These are phyloP conservation scores for Centroberyx gerrardi DNA, from an alignment of 2,797 vertebrate species.

Conservation along the genomic window DNA sequence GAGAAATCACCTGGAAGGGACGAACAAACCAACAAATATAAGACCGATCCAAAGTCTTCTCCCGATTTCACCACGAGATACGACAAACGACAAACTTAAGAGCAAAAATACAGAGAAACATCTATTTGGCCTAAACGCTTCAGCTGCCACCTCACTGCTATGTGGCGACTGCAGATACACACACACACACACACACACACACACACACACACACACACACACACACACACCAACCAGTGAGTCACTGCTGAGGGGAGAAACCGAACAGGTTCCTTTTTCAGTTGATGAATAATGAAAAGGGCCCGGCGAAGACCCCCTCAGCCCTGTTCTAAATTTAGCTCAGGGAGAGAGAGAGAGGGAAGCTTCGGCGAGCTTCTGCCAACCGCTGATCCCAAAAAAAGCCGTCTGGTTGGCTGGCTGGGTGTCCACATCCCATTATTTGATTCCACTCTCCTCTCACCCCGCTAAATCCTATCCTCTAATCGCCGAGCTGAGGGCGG, in stretches of 20 bases:
- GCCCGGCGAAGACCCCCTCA: constrained; percentile 72
- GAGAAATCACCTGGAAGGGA: too few species aligned
- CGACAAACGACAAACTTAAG: too few species aligned
- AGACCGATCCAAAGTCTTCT: too few species aligned
- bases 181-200: constrained; percentile 16
- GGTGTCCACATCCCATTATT: constrained; percentile 45
- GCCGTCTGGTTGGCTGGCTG: constrained; percentile 36
- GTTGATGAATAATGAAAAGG: constrained; percentile 82
- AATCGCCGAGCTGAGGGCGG: constrained; percentile 21
- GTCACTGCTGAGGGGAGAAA: constrained; percentile 63
- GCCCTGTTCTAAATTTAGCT: constrained; percentile 73
- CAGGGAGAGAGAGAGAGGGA: constrained; percentile 33
- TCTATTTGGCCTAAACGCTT: constrained; percentile 5
- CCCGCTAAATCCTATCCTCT: constrained; percentile 42
- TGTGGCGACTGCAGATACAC: constrained; percentile 18
- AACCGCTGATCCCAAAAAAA: constrained; percentile 41
- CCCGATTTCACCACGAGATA: too few species aligned
- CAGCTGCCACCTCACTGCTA: constrained; percentile 4
- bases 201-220: constrained; percentile 4
- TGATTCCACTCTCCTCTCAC: constrained; percentile 41
- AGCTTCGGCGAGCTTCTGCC: constrained; percentile 44
- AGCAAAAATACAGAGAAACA: not conserved
- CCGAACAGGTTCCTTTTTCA: constrained; percentile 82
- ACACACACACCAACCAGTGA: constrained; percentile 12
- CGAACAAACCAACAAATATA: too few species aligned